Base-by-base conservation (phyloP, 2,113 vertebrate species). In the Malurus elegans region DNA sequence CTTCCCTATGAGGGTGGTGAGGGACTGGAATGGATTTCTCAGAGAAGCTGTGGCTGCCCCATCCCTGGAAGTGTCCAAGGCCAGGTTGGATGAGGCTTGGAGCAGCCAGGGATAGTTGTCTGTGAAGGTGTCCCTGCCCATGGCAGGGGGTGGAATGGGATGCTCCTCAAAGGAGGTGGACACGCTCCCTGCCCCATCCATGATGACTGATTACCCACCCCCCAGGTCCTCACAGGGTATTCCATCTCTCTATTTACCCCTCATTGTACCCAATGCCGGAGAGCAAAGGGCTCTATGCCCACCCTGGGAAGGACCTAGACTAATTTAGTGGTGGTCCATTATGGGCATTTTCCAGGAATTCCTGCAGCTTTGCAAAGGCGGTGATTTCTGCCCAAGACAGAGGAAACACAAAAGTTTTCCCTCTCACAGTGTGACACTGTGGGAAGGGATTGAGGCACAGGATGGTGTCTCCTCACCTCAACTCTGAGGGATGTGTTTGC, bases 381-480 rank as follows among this genome's bases (percentile, higher is more conserved):
- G 48, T 42, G 24, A 4, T 47, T 6, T 34, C n/a, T 65, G 17
- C 69, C 62, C 58, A 24, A 23, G 31, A 48, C 45, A 69, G 69
- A 25, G 64, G 61, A 67, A 67, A 15, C n/a, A 23, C 20, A 67
- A 61, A 62, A 9, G 56, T 23, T 34, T 48, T 20, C 11, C n/a
- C 31, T 65, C 5, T 17, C 14, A 4, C 2, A 29, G 66, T 34
- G 28, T 9, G 12, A 15, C 32, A 20, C 31, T 32, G 58, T 34
- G 11, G 57, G 58, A 42, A 29, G 50, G 16, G 50, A 10, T 6
- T 13, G 40, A 44, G 45, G 29, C 53, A 7, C 34, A 12, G 79
- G n/a, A 1, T 21, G 9, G 24, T 2, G 34, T 48, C 54, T 47
- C 32, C 48, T 50, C 17, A 2, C 40, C 45, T 20, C 3, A 0